These are phyloP conservation scores for Upupa epops DNA, from an alignment of 2,113 vertebrate genomes.

Conservation along the genomic window DNA sequence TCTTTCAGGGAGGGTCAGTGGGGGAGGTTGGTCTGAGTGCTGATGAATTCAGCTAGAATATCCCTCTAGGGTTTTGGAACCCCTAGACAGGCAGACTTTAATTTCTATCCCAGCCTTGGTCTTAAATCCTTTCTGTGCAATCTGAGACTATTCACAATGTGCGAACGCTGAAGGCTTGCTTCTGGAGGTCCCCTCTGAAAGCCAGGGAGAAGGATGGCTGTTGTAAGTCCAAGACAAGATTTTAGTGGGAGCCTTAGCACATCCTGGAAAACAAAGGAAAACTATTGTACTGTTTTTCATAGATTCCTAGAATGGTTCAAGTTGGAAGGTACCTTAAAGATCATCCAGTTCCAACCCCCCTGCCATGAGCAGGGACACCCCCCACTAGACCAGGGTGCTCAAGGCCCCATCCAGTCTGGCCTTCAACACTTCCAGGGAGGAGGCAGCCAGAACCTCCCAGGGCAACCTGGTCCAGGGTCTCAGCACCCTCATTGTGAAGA, in stretches of 20 bases:
- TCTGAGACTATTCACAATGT: background rate
- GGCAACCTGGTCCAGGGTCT: no score
- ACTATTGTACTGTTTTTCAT: background rate
- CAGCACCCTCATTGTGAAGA: no score
- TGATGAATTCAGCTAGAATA: conserved; percentile 23
- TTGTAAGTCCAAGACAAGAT: background rate
- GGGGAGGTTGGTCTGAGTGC: background rate
- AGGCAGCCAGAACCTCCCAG: no score
- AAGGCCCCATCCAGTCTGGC: no score
- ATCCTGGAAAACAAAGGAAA: background rate
- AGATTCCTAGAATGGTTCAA: no score
- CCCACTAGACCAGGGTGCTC: no score
- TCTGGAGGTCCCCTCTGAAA: background rate
- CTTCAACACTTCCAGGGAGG: no score
- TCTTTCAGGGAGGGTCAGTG: background rate
- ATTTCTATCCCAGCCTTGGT: background rate
- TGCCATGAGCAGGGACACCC: no score
- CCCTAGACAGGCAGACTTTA: background rate
- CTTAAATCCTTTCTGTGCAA: conserved; percentile 27
- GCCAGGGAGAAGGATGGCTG: background rate
- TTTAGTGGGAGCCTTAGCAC: background rate
- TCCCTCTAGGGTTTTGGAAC: background rate
- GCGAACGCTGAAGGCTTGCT: background rate
- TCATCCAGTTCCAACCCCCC: no score
- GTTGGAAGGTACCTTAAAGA: no score